A percentile compares a stretch with the other conserved stretches of the same genome.
These are phyloP conservation scores for Caenorhabditis imperialis DNA, from an alignment of 2,888 invertebrate genomes.

Conservation along the genomic window DNA sequence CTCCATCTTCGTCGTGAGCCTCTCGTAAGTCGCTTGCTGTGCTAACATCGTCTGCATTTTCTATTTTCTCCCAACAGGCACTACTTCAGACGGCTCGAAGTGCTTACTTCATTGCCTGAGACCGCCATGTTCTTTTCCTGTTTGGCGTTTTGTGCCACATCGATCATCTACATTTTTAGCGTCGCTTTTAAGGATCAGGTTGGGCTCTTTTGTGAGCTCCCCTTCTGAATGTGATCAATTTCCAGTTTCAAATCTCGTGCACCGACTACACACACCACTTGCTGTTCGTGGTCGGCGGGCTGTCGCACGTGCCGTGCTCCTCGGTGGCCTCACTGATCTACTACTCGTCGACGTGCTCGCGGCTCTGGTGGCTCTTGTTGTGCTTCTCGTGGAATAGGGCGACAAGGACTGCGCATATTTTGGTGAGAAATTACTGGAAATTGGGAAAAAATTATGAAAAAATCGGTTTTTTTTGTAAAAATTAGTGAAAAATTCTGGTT, in stretches of 20 bases:
- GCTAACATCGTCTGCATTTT: too few species aligned
- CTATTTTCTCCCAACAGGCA: slow-evolving; percentile 6
- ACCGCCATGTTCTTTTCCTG: slow-evolving; percentile 62
- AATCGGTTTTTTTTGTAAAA: too few species aligned
- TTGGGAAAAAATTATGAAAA: too few species aligned
- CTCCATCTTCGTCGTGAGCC: slow-evolving; percentile 38
- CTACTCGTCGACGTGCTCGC: slow-evolving; percentile 79
- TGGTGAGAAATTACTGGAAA: slow-evolving; percentile 28
- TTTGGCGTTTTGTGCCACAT: slow-evolving; percentile 82
- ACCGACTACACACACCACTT: slow-evolving; percentile 62
- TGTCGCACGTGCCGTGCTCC: slow-evolving; percentile 62
- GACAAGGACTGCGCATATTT: slow-evolving; percentile 36
- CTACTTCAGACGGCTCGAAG: slow-evolving; percentile 45
- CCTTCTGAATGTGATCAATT: slow-evolving; percentile 6
- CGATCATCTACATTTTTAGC: slow-evolving; percentile 80
- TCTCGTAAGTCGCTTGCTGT: slow-evolving; percentile 44
- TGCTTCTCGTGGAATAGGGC: slow-evolving; percentile 81
- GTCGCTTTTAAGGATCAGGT: slow-evolving; percentile 79
- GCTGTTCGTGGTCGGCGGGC: slow-evolving; percentile 58
- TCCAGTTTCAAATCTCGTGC: slow-evolving; percentile 63
- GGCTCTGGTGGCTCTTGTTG: slow-evolving; percentile 85
- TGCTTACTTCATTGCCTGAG: slow-evolving; percentile 54
- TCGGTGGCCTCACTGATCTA: slow-evolving; percentile 76
- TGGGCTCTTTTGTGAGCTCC: not conserved
- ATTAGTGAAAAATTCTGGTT: too few species aligned